A percentile compares a stretch with the other conserved stretches of the same genome.
phyloP scores from a whole-genome alignment of 2,113 vertebrate species.

The Nansenia antarctica region DNA sequence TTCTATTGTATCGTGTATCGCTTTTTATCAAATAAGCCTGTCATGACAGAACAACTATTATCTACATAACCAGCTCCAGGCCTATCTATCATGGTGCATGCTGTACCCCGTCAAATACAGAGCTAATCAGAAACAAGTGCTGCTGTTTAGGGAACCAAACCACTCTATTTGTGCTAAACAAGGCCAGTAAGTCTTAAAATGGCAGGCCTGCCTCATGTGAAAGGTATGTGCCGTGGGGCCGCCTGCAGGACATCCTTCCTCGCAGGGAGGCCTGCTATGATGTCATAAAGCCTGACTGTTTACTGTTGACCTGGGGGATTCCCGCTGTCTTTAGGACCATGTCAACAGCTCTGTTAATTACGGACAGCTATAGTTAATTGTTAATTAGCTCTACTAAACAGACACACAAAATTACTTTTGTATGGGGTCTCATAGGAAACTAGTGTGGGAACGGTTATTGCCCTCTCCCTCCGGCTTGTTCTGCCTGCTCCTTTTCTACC shows the following conservation, averaged over 20 bases:
- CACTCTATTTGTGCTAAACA: constrained; percentile 56
- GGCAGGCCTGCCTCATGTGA: constrained; percentile 60
- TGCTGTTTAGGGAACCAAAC: constrained; percentile 52
- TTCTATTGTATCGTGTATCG: no score
- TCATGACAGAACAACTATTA: constrained; percentile 36
- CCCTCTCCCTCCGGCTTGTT: background rate
- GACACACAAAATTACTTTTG: constrained; percentile 46
- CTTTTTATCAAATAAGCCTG: constrained; percentile 21
- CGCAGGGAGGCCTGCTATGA: constrained; percentile 51
- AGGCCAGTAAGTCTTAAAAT: constrained; percentile 55
- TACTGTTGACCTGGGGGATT: constrained; percentile 44
- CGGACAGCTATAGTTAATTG: constrained; percentile 32
- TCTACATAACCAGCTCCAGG: constrained; percentile 60
- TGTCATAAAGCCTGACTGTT: constrained; percentile 56
- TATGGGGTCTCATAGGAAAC: background rate
- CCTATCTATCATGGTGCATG: constrained; percentile 52
- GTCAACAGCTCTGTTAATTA: constrained; percentile 60
- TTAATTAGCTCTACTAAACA: constrained; percentile 44
- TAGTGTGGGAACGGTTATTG: constrained; percentile 34
- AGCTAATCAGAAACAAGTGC: constrained; percentile 72
- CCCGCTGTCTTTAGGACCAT: constrained; percentile 66
- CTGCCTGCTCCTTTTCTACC: background rate
- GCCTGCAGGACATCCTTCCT: constrained; percentile 61
- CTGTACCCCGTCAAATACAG: constrained; percentile 43
- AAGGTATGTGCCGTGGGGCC: constrained; percentile 47